A percentile compares a stretch with the other conserved stretches of the same genome.
phyloP scores from a whole-genome alignment of 2,113 vertebrate genomes.

The Tupaia chinensis region DNA sequence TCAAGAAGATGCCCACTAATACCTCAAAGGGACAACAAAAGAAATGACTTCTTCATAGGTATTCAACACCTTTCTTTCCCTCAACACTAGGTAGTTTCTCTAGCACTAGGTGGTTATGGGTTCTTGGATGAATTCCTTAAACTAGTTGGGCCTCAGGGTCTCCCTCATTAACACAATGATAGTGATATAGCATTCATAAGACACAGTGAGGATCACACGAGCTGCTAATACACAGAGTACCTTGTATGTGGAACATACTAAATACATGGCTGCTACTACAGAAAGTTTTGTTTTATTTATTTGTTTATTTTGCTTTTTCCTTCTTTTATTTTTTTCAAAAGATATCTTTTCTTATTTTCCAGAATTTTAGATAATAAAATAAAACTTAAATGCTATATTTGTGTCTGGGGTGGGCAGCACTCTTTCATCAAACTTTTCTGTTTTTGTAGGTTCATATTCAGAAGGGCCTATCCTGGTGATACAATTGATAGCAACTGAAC shows the following conservation, averaged over 20 bases:
- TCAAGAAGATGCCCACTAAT: background rate
- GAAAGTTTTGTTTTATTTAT: background rate
- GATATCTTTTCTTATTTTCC: background rate
- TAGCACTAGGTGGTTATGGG: fast-evolving
- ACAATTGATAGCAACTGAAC: too few relatives aligned
- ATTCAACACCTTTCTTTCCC: background rate
- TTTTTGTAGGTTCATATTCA: background rate
- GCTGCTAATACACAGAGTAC: fast-evolving
- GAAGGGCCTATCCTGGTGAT: too few relatives aligned
- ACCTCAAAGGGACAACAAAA: background rate
- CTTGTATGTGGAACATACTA: background rate
- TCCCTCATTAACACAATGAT: background rate
- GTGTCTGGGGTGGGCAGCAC: background rate
- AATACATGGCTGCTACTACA: background rate
- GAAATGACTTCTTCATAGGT: background rate
- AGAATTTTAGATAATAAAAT: background rate
- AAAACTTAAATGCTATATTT: background rate
- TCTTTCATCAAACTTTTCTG: background rate
- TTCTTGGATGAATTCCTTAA: background rate
- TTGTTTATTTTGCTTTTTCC: too few relatives aligned
- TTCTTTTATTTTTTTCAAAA: background rate
- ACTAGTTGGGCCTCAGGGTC: background rate
- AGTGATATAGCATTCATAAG: background rate
- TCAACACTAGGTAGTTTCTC: background rate
- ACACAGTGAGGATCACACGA: background rate